Conservation (phyloP, 2,797 vertebrate genomes). For the Tadarida brasiliensis region DNA sequence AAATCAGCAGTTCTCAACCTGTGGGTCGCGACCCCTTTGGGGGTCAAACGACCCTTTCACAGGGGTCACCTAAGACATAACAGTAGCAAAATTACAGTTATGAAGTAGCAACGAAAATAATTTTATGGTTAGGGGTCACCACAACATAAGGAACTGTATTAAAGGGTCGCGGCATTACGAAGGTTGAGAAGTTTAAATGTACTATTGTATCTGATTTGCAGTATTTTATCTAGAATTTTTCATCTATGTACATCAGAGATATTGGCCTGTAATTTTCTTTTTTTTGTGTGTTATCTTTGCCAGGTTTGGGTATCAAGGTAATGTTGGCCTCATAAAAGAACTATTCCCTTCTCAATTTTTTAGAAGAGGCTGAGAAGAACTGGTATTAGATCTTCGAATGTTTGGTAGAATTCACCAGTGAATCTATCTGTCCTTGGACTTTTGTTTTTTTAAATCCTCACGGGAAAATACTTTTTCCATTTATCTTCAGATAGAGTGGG, state of each 20-base stretch:
- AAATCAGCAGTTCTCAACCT: too few relatives aligned
- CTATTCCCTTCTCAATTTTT: not conserved
- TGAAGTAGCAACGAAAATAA: too few relatives aligned
- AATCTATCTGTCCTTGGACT: not conserved
- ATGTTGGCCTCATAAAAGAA: not conserved
- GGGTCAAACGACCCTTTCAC: too few relatives aligned
- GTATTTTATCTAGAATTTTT: not conserved
- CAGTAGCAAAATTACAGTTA: too few relatives aligned
- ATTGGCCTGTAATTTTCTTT: not conserved
- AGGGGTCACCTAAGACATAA: too few relatives aligned
- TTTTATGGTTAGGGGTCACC: too few relatives aligned
- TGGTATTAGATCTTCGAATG: not conserved
- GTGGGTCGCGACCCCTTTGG: too few relatives aligned
- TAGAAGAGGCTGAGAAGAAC: not conserved
- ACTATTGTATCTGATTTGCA: not conserved
- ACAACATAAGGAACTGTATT: too few relatives aligned
- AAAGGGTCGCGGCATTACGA: too few relatives aligned
- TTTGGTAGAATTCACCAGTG: not conserved
- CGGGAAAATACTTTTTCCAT: too few relatives aligned
- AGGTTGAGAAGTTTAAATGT: too few relatives aligned
- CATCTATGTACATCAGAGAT: not conserved
- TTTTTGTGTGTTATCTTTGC: not conserved
- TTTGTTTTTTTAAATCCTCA: not conserved
- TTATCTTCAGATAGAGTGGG: too few relatives aligned
- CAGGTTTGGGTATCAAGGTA: not conserved